Percentiles rank a stretch among this genome's conserved stretches.
phyloP scores from a whole-genome alignment of 2,113 vertebrate species.

The Elachura formosa region DNA sequence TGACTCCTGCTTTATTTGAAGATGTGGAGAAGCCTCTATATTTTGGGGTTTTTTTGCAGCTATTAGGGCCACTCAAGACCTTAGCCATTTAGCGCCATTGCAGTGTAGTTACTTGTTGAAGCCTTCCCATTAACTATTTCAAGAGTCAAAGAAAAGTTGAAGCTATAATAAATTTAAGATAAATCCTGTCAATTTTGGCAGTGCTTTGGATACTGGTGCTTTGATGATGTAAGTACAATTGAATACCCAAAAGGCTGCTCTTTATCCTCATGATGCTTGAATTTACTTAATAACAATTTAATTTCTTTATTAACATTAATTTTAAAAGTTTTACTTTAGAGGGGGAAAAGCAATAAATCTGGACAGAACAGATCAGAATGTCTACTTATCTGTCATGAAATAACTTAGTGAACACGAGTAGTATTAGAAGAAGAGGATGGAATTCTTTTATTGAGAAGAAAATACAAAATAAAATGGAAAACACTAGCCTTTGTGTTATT shows the following conservation, averaged over 20 bases:
- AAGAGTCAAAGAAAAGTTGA: not conserved
- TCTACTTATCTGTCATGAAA: not conserved
- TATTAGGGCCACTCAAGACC: rapidly evolving
- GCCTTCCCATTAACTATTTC: not conserved
- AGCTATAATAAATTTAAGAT: not conserved
- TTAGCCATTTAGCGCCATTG: not conserved
- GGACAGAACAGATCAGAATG: not conserved
- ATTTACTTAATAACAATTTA: not conserved
- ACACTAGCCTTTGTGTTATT: not conserved
- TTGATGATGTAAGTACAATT: rapidly evolving
- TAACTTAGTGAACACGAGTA: not conserved
- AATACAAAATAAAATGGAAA: not conserved
- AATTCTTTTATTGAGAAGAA: not conserved
- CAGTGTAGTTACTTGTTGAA: not conserved
- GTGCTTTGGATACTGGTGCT: not conserved
- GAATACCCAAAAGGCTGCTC: not conserved
- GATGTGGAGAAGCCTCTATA: not conserved
- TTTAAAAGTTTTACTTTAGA: not conserved
- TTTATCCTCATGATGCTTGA: not conserved
- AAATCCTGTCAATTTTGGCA: not conserved
- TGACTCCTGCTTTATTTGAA: not conserved
- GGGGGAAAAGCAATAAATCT: not conserved
- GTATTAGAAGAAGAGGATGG: not conserved
- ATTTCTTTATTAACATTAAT: not conserved
- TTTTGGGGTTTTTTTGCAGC: not conserved